Base-by-base conservation (phyloP, 2,113 vertebrate species). In the Tichodroma muraria region DNA sequence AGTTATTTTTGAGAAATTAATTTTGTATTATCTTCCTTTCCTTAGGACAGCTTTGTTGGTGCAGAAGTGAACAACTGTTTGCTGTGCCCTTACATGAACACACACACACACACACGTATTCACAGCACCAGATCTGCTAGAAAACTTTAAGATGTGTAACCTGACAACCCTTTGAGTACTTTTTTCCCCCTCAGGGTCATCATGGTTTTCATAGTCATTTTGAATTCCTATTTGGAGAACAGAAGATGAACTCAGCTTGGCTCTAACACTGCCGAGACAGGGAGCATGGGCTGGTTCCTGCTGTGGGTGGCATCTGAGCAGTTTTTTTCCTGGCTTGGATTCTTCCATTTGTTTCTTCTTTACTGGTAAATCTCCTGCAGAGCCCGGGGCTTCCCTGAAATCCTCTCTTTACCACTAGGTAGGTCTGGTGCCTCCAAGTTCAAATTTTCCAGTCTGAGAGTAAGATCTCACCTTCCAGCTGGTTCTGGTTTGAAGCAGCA, bases 131-230 rank as follows among this genome's bases (percentile, higher is more conserved):
- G 70, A 33, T 94, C 85, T 92, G 93, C 89, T 92, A 81, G 85
- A 81, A 95, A 94, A 86, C 69, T 56, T 80, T 65, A 54, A 63
- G 73, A 70, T 27, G 24, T 84, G 75, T 94, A 91, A 84, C 75
- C 89, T 93, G 86, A 95, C 92, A 95, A 79, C 88, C 93, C 96
- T 97, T 97, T 95, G 95, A 96, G 96, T 96, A 94, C 93, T 77
- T 80, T 60, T 47, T 93, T 91, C 10, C 68, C 77, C 44, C 50
- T 92, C 85, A 93, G 85, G 78, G 53, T 85, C 91, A 95, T 80
- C 59, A 23, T 81, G 76, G 64, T 84, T 93, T 82, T 85, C 80
- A 47, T 59, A 64, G 35, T 96, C 38, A 61, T 92, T 94, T 84
- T 78, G 54, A 80, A 56, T 64, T 85, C 61, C 76, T 60, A 17